Evolutionary conservation across 2,888 invertebrate genomes (phyloP), one percentile per base, ranked within the genome.

Genomic region (Nymphalis polychloros): DNA sequence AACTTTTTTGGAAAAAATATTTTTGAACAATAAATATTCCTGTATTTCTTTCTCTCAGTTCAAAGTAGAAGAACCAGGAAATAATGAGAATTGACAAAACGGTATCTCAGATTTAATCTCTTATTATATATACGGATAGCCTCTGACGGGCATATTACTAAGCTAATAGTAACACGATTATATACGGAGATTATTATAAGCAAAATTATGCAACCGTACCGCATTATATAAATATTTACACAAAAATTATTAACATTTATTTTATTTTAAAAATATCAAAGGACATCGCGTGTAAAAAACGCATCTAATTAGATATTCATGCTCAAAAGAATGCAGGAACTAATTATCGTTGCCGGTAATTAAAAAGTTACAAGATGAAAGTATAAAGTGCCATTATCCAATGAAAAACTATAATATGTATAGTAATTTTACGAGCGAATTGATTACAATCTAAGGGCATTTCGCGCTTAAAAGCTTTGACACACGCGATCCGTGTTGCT

Each of bases 371-470:
- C 59, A 53, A 67, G 64, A 71, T 69, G 67, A 70, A 72, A 69
- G 65, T 67, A 67, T 69, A 65, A 72, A 72, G 50, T 72, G 57
- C 67, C 27, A 64, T 69, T 67, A 72, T 64, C 60, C 67, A 23
- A 46, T 59, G 67, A 59, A 61, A 50, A 66, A 64, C 62, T 55
- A 67, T 59, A 41, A 41, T 41, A 59, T 48, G 50, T 65, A 61
- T 61, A 61, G 67, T 50, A 63, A 65, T 71, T 73, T 71, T 69
- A 71, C 67, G 59, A 69, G 67, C 64, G 64, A 67, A 69, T 64
- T 71, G 73, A 71, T 73, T 69, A 71, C 63, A 67, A 73, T 73
- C 73, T 63, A 50, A 53, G 66, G 66, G 67, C 64, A 63, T 65
- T 68, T 72, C 49, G 62, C 49, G 67, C 67, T 69, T 71, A 64